Conservation (phyloP, 2,888 invertebrate genomes). For the Pherbina coryleti region DNA sequence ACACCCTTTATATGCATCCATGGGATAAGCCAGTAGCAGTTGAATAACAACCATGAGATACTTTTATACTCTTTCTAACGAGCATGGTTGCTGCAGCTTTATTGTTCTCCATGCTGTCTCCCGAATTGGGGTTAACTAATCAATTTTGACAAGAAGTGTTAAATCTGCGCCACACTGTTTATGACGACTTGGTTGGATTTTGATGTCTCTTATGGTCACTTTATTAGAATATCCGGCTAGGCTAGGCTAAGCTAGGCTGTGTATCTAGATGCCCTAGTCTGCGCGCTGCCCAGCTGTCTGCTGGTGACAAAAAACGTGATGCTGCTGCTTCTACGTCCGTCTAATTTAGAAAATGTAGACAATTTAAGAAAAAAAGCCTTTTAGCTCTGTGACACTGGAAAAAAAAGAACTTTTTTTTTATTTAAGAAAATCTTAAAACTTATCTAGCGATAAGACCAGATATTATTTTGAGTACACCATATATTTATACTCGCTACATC, state of each 20-base stretch:
- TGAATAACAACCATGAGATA: conserved; percentile 5
- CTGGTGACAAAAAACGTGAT: neutral
- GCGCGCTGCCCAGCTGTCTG: neutral
- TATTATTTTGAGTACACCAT: too few relatives aligned
- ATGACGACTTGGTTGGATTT: conserved; percentile 37
- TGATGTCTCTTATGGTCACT: conserved; percentile 40
- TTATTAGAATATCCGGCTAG: conserved; percentile 64
- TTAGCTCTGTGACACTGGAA: too few relatives aligned
- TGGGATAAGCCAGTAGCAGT: neutral
- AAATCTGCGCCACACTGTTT: conserved; percentile 60
- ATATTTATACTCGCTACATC: too few relatives aligned
- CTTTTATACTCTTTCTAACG: conserved; percentile 25
- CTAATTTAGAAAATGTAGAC: conserved; percentile 24
- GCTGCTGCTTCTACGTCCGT: neutral
- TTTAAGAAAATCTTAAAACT: too few relatives aligned
- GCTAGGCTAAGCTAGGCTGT: neutral
- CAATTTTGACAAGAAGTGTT: conserved; percentile 68
- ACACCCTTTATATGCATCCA: too few relatives aligned
- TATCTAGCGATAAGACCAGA: too few relatives aligned
- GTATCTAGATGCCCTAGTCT: neutral
- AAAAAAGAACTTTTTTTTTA: too few relatives aligned
- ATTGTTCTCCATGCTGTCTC: conserved; percentile 5
- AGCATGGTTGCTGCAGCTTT: neutral
- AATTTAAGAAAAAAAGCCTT: too few relatives aligned
- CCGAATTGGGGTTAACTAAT: conserved; percentile 50